phyloP scores from a whole-genome alignment of 2,888 invertebrate genomes.

The Parochlus steinenii region DNA sequence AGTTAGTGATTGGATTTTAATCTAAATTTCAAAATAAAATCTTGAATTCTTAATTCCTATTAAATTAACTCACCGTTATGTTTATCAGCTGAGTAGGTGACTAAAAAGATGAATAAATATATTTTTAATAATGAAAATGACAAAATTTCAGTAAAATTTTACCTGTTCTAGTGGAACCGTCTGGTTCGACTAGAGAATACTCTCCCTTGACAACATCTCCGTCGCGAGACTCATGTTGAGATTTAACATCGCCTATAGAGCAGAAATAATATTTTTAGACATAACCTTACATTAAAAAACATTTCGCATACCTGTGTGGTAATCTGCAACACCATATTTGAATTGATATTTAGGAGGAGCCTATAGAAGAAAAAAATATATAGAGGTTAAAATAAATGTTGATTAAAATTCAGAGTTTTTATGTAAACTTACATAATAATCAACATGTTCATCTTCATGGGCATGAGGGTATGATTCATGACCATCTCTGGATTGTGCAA shows the following conservation, averaged over 20 bases:
- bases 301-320: conserved; percentile 32
- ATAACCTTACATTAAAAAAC: not conserved
- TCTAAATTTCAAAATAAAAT: no score
- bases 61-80: conserved; percentile 22
- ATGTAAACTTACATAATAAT: conserved; percentile 40
- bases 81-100: conserved; percentile 31
- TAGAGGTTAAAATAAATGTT: conserved; percentile 4
- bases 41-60: no score
- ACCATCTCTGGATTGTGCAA: conserved; percentile 21
- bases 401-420: not conserved
- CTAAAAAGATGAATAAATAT: no score
- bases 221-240: conserved; percentile 45
- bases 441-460: conserved; percentile 36
- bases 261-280: conserved; percentile 26
- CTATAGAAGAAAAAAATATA: conserved; percentile 22
- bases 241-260: conserved; percentile 44
- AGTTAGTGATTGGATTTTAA: no score
- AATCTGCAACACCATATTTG: conserved; percentile 37
- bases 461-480: conserved; percentile 21
- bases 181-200: conserved; percentile 42
- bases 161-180: conserved; percentile 54
- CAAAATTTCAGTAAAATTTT: not conserved
- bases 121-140: no score
- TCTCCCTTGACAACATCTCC: conserved; percentile 47
- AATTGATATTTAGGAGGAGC: conserved; percentile 43